Percentiles rank a stretch among this genome's conserved stretches.
Evolutionary conservation across 2,797 vertebrate genomes (phyloP).

Genomic region (Phyllotis vaccarum): DNA sequence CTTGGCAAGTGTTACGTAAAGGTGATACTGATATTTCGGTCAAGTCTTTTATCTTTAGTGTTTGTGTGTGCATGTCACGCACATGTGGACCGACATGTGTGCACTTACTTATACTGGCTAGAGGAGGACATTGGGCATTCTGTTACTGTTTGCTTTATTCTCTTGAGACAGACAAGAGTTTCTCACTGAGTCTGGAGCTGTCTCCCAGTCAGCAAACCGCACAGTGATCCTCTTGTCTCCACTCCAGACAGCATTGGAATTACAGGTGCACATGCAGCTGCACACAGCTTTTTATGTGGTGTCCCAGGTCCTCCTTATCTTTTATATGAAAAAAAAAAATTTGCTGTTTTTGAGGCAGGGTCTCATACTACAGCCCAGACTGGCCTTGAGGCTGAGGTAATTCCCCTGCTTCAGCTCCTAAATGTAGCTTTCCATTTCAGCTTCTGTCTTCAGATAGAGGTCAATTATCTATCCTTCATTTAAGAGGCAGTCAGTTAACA

Average conservation of each 20-base stretch:
- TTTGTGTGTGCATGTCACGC: no score
- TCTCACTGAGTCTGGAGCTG: background rate
- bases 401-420: background rate
- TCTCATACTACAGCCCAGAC: background rate
- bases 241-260: background rate
- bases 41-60: background rate
- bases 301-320: background rate
- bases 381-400: background rate
- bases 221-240: background rate
- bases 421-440: slow-evolving; percentile 10
- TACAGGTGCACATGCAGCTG: background rate
- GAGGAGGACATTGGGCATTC: background rate
- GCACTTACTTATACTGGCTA: background rate
- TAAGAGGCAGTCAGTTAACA: slow-evolving; percentile 1
- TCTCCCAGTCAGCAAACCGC: background rate
- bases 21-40: background rate
- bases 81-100: no score
- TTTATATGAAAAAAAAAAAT: background rate
- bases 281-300: background rate
- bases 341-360: background rate
- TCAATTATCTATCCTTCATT: background rate
- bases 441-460: background rate
- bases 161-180: background rate
- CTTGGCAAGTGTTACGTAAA: background rate
- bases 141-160: background rate